Conservation (phyloP, 2,113 vertebrate species). For the Eubucco bourcierii region DNA sequence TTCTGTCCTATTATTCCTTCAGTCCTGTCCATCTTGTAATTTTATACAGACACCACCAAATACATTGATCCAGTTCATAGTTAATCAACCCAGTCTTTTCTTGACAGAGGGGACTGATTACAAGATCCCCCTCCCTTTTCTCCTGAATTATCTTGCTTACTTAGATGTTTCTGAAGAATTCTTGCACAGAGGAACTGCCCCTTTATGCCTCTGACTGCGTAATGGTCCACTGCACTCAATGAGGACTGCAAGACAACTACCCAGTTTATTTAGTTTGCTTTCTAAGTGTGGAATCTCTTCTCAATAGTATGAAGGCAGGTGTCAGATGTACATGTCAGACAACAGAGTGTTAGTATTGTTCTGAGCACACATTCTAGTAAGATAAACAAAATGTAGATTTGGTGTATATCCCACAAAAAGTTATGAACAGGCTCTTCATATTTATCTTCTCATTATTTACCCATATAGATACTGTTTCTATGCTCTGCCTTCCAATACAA, state of each 20-base stretch:
- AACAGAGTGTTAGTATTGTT: neutral
- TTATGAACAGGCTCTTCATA: neutral
- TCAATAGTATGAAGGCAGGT: neutral
- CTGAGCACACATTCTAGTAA: neutral
- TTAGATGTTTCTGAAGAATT: neutral
- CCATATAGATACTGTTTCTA: neutral
- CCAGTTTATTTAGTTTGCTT: neutral
- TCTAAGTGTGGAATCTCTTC: neutral
- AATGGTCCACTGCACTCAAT: fast-evolving
- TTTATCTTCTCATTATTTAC: neutral
- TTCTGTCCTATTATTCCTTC: neutral
- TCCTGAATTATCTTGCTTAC: neutral
- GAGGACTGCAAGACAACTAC: neutral
- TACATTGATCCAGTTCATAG: neutral
- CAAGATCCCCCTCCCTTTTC: neutral
- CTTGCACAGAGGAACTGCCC: neutral
- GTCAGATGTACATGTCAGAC: neutral
- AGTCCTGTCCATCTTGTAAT: neutral
- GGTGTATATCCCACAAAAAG: neutral
- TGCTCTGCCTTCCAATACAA: neutral
- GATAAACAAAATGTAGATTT: neutral
- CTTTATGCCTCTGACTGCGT: neutral
- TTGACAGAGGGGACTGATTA: neutral
- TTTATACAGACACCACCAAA: neutral
- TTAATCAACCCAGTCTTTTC: neutral